A percentile compares a stretch with the other conserved stretches of the same genome.
Evolutionary conservation across 2,797 vertebrate species (phyloP).

Genomic region (Gymnopithys bicolor): DNA sequence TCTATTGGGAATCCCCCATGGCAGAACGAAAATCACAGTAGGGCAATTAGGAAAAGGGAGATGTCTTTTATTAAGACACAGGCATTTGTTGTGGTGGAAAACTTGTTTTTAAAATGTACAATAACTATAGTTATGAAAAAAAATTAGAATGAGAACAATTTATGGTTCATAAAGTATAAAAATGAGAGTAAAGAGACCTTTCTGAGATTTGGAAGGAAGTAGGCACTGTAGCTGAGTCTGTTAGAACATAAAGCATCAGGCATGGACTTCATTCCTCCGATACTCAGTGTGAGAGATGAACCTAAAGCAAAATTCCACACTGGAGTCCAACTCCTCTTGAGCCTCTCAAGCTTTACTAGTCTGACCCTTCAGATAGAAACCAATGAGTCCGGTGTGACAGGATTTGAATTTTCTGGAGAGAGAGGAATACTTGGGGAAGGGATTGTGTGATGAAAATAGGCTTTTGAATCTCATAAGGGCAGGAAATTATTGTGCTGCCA

Average conservation of each 20-base stretch:
- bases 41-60: neutral
- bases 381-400: neutral
- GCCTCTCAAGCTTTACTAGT: neutral
- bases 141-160: neutral
- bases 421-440: neutral
- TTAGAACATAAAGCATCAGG: neutral
- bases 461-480: neutral
- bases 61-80: neutral
- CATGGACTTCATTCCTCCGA: neutral
- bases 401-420: neutral
- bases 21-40: slow-evolving; percentile 3
- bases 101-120: neutral
- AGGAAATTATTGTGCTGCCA: neutral
- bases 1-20: neutral
- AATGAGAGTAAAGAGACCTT: neutral
- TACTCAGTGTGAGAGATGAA: neutral
- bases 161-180: neutral
- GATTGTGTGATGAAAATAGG: neutral
- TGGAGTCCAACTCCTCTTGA: neutral
- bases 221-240: neutral
- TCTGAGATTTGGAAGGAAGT: neutral
- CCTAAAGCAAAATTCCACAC: neutral
- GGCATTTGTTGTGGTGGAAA: neutral
- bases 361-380: neutral
- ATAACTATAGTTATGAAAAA: neutral